Base-by-base conservation (phyloP, 2,113 vertebrate genomes). In the Passer domesticus region DNA sequence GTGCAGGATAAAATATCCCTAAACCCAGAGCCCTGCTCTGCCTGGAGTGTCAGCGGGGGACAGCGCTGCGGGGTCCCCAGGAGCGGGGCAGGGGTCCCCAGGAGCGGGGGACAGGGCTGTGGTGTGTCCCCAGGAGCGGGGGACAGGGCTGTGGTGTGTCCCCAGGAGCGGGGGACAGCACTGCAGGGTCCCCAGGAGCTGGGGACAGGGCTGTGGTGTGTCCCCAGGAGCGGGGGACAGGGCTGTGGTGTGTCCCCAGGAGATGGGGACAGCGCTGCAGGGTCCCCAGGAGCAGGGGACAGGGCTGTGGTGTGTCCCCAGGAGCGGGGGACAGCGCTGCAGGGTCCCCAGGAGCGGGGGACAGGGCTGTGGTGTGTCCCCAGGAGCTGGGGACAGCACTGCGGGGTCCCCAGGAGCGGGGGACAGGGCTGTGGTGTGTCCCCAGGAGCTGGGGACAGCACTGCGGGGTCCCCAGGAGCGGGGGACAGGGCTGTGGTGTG, bases 1-100 rank as follows among this genome's bases (percentile, higher is more conserved):
- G 10, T 1, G 43, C 44, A 13, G 46, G 25, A 11, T 8, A 44
- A 70, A 49, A 63, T 1, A 6, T 33, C 52, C 43, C n/a, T 13
- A 13, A 72, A 22, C 1, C 2, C 46, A 5, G 41, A 31, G 6
- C 8, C 39, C 24, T 0, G 14, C 39, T 30, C 3, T 0, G 13
- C 19, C 28, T 2, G 41, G 14, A 23, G 33, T 3, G 2, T 21
- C 4, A 7, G 11, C 2, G 67, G 39, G 15, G 53, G 17, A 37
- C 44, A 24, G 44, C 1, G 37, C 35, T 37, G 35, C 35, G 35
- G 35, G 35, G 35, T 37, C 35, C 35, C 35, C 35, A 37, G 35
- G 35, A 37, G 35, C n/a, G 35, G 35, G 35, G 8, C 35, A 37
- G 35, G 7, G 35, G 10, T 60, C 5, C 31, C 33, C 46, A 41